phyloP scores from a whole-genome alignment of 2,888 invertebrate species.

The Caenorhabditis sulstoni region DNA sequence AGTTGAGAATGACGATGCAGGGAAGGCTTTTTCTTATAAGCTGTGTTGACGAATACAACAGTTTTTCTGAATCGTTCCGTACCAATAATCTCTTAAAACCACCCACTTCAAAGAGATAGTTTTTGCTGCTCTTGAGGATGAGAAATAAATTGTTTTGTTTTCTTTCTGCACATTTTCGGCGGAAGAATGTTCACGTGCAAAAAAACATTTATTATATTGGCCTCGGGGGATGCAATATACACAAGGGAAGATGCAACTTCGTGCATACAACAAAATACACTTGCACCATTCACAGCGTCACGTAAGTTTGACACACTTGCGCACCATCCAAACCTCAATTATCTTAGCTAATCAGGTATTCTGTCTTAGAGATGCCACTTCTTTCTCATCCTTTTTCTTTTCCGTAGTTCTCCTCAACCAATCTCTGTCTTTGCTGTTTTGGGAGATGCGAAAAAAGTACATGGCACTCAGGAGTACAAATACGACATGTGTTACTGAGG shows the following conservation, averaged over 20 bases:
- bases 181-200: slow-evolving; percentile 13
- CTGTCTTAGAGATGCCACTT: slow-evolving; percentile 30
- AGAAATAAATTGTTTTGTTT: background rate
- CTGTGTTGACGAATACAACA: background rate
- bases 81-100: slow-evolving; percentile 28
- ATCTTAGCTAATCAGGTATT: slow-evolving; percentile 56
- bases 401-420: slow-evolving; percentile 15
- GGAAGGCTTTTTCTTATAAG: slow-evolving; percentile 1
- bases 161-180: slow-evolving; percentile 14
- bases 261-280: slow-evolving; percentile 43
- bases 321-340: slow-evolving; percentile 34
- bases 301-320: slow-evolving; percentile 27
- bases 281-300: slow-evolving; percentile 30
- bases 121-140: background rate
- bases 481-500: background rate
- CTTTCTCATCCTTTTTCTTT: slow-evolving; percentile 34
- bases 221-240: slow-evolving; percentile 46
- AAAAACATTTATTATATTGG: slow-evolving; percentile 34
- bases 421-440: slow-evolving; percentile 31
- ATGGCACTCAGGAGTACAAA: slow-evolving; percentile 16
- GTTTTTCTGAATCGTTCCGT: background rate
- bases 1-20: background rate
- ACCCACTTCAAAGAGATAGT: slow-evolving; percentile 19
- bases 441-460: slow-evolving; percentile 12
- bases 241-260: slow-evolving; percentile 44